phyloP scores from a whole-genome alignment of 2,797 vertebrate genomes.

The Cryptoblepharus egeriae region DNA sequence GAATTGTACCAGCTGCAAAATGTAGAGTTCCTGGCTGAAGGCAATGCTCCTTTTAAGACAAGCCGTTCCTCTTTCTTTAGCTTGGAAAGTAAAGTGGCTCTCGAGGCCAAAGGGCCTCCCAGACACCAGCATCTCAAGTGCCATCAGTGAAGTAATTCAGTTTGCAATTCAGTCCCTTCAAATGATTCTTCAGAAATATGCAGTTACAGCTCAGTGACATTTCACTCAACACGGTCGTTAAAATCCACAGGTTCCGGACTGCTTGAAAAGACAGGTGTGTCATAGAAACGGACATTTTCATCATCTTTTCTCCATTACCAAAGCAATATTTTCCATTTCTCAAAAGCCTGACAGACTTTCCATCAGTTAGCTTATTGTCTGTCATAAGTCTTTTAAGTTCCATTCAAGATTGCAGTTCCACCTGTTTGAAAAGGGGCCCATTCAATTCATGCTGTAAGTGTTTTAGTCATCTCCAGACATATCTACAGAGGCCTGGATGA shows the following conservation, averaged over 20 bases:
- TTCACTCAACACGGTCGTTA: conserved; percentile 20
- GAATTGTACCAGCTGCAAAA: neutral
- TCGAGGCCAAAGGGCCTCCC: neutral
- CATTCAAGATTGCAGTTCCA: conserved; percentile 53
- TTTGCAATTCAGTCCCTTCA: neutral
- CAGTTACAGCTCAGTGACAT: conserved; percentile 17
- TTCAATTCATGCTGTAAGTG: neutral
- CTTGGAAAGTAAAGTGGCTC: neutral
- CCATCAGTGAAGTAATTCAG: neutral
- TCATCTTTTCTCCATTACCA: conserved; percentile 32
- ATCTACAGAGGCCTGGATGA: too few relatives aligned
- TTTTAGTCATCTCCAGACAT: neutral
- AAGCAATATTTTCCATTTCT: conserved; percentile 48
- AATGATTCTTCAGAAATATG: conserved; percentile 25
- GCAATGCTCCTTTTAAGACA: neutral
- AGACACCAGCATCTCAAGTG: neutral
- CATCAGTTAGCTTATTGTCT: conserved; percentile 3
- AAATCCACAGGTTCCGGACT: conserved; percentile 48
- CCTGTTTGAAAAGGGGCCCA: conserved; percentile 47
- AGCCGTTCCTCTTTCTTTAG: conserved; percentile 7
- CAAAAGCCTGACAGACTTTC: conserved; percentile 43
- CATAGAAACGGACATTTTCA: conserved; percentile 27
- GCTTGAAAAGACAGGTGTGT: conserved; percentile 16
- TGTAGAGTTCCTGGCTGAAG: neutral
- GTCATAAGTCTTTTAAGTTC: conserved; percentile 48